phyloP scores from a whole-genome alignment of 2,888 invertebrate species.

The Catotricha subobsoleta region DNA sequence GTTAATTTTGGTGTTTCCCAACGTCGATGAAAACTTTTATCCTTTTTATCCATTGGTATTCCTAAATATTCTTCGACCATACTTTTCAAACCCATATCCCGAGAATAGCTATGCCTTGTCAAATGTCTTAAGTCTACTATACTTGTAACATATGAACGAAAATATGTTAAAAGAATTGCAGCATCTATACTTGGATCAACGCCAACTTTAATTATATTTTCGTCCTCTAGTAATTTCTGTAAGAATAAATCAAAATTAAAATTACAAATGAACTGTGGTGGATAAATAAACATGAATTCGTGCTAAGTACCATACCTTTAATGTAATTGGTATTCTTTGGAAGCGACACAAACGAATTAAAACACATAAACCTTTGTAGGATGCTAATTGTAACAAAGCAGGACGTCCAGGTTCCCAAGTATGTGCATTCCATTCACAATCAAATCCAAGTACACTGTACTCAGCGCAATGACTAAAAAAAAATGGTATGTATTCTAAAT shows the following conservation, averaged over 20 bases:
- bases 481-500: no score
- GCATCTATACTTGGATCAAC: constrained; percentile 55
- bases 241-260: no score
- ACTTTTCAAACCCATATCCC: constrained; percentile 42
- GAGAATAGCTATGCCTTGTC: constrained; percentile 30
- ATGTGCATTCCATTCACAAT: constrained; percentile 62
- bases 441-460: constrained; percentile 48
- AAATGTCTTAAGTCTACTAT: constrained; percentile 51
- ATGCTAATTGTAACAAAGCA: constrained; percentile 54
- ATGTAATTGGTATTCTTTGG: constrained; percentile 37
- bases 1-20: constrained; percentile 50
- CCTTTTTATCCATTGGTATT: constrained; percentile 45
- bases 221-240: constrained; percentile 42
- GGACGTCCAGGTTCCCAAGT: constrained; percentile 41
- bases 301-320: no score
- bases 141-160: constrained; percentile 38
- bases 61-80: constrained; percentile 41
- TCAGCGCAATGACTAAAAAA: constrained; percentile 18
- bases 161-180: constrained; percentile 43
- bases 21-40: constrained; percentile 48
- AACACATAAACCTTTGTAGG: constrained; percentile 47
- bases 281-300: no score
- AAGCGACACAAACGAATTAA: constrained; percentile 46
- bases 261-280: no score
- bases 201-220: constrained; percentile 54